Percentiles rank a stretch among this genome's conserved stretches.
Conservation (phyloP, 2,797 vertebrate species). For the Pseudochromis fuscus region DNA sequence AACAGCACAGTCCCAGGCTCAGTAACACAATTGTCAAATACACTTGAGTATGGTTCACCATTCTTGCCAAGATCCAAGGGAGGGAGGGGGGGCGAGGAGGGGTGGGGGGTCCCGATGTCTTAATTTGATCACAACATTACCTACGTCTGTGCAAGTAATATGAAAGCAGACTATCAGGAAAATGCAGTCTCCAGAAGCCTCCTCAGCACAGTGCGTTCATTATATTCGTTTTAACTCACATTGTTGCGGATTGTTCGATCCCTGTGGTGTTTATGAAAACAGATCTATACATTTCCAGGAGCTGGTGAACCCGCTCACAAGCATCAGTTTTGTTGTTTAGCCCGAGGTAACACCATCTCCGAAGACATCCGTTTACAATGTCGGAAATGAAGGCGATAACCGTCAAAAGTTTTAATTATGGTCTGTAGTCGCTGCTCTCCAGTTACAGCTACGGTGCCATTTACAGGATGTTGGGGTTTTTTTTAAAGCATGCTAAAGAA, state of each 20-base stretch:
- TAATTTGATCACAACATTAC: slow-evolving; percentile 67
- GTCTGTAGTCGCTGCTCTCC: slow-evolving; percentile 33
- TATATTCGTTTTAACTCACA: slow-evolving; percentile 14
- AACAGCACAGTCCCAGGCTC: slow-evolving; percentile 53
- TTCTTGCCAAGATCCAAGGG: slow-evolving; percentile 53
- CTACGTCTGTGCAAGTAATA: slow-evolving; percentile 12
- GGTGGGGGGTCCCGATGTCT: slow-evolving; percentile 61
- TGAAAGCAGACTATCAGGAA: slow-evolving; percentile 39
- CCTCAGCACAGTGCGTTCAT: slow-evolving; percentile 34
- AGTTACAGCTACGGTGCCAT: background rate
- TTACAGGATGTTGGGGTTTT: background rate
- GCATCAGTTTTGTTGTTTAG: slow-evolving; percentile 45
- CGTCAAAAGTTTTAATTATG: slow-evolving; percentile 25
- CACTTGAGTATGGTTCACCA: slow-evolving; percentile 39
- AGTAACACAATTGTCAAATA: slow-evolving; percentile 68
- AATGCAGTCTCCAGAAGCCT: slow-evolving; percentile 16
- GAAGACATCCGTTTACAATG: slow-evolving; percentile 25
- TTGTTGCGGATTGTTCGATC: slow-evolving; percentile 21
- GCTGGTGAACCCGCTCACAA: slow-evolving; percentile 9
- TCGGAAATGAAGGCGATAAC: slow-evolving; percentile 16
- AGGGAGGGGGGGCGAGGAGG: too few relatives aligned
- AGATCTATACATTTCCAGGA: slow-evolving; percentile 16
- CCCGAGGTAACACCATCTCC: slow-evolving; percentile 20
- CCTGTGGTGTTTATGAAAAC: slow-evolving; percentile 24
- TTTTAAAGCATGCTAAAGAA: slow-evolving; percentile 2